Conservation (phyloP, 2,888 invertebrate genomes). For the Dicranocentrus wangi region DNA sequence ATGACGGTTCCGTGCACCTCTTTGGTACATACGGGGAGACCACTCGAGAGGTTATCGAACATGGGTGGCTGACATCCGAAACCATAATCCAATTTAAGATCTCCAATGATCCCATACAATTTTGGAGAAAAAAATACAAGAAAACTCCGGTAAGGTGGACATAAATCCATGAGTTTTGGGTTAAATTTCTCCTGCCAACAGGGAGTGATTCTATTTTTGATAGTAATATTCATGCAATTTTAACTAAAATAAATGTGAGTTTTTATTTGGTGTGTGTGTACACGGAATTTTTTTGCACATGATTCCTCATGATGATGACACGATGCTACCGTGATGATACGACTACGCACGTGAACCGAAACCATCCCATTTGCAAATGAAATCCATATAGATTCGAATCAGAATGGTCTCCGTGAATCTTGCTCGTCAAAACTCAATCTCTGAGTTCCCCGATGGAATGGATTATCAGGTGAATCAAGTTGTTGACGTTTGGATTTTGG, state of each 20-base stretch:
- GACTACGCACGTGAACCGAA: not conserved
- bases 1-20: conserved; percentile 69
- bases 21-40: conserved; percentile 81
- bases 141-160: conserved; percentile 62
- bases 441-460: conserved; percentile 73
- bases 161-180: not conserved
- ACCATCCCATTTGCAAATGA: not conserved
- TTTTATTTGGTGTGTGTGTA: not conserved
- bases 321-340: conserved; percentile 8
- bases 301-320: not conserved
- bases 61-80: conserved; percentile 90
- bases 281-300: not conserved
- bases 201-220: conserved; percentile 14
- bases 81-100: conserved; percentile 89
- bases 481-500: not conserved
- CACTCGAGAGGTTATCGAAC: conserved; percentile 78
- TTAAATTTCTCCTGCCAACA: not conserved
- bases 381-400: conserved; percentile 73
- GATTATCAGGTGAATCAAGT: conserved; percentile 64
- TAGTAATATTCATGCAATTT: not conserved
- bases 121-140: conserved; percentile 79
- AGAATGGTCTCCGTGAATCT: conserved; percentile 84
- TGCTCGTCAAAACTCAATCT: conserved; percentile 74
- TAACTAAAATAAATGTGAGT: conserved; percentile 10
- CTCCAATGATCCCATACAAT: conserved; percentile 83